Evolutionary conservation across 2,797 vertebrate genomes (phyloP), one percentile per base, ranked within the genome.

Genomic region (Hyperoplus lanceolatus): DNA sequence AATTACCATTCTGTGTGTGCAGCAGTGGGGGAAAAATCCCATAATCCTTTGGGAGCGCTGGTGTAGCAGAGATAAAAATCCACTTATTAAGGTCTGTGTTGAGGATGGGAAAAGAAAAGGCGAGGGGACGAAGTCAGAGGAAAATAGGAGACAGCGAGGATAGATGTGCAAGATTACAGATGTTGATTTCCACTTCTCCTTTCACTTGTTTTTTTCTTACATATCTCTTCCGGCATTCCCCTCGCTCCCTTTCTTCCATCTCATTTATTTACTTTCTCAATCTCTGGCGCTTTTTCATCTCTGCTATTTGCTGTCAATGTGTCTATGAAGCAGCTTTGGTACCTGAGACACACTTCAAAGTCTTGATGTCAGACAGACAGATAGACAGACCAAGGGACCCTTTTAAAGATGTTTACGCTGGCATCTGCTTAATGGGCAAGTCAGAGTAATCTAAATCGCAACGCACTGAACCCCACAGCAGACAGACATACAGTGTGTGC

Each of bases 41-140:
- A 85, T 89, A 93, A 92, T 92, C 91, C 87, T 89, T 79, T 79
- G 92, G 91, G 90, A 91, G 77, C 60, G 63, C 85, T 80, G 75
- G 79, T 84, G 91, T 84, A 85, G 78, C 75, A 0, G 83, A 90
- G 89, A 93, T 93, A 93, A 93, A 94, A 94, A 94, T 93, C 93
- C 84, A 90, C 87, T 94, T 91, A 94, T 93, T 93, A 94, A 88
- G 73, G 77, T 82, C 77, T 82, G 70, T 79, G 70, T 81, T 63
- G 77, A 73, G 63, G 83, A 85, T 68, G 73, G 63, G 79, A 80
- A 83, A 80, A 81, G 80, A 80, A 87, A 85, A 73, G 71, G 65
- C 41, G 43, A 46, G 64, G 71, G 73, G 77, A 85, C 63, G 58
- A 77, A 64, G 77, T 53, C 41, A 77, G 71, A 71, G 60, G 61